Base-by-base conservation (phyloP, 2,888 invertebrate species). In the Pherbina coryleti region DNA sequence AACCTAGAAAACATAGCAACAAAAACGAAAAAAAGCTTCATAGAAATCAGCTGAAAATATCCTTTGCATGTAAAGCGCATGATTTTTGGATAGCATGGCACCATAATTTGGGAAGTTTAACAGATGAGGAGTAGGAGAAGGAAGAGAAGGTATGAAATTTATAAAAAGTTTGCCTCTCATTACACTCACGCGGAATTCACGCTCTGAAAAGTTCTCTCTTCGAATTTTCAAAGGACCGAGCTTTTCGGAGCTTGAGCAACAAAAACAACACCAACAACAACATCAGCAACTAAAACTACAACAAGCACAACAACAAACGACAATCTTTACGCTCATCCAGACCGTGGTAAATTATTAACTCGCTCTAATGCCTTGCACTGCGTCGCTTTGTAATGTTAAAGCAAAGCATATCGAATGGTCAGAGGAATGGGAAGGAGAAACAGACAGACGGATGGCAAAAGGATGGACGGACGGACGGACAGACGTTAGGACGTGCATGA, bases 321-420 rank as follows among this genome's bases (percentile, higher is more conserved):
- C 11, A 51, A 66, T 64, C 60, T 37, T 71, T 57, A 57, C 37
- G 28, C 51, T 66, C 70, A 37, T 71, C 75, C 53, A 75, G 74
- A 80, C 76, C 77, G 79, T 82, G 81, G 73, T 76, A 78, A 79
- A 82, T 81, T 79, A 78, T 81, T 82, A 82, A 79, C 78, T 79
- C 81, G 80, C 78, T 81, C 80, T 79, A 79, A 78, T 82, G 79
- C 80, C 79, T 79, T 76, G 60, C 73, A 75, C 76, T 77, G 71
- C 78, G 70, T 66, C 70, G 77, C 78, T 53, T 76, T 77, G 62
- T 77, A 78, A 73, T 77, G 77, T 72, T 76, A 67, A 34, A 79
- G 73, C 77, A 75, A 75, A 71, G 74, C 75, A 74, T 60, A 78
- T 75, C 49, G 14, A 25, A 22, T 17, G 69, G 25, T 14, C 25